Conservation (phyloP, 2,888 invertebrate genomes). For the Drosophila tripunctata region DNA sequence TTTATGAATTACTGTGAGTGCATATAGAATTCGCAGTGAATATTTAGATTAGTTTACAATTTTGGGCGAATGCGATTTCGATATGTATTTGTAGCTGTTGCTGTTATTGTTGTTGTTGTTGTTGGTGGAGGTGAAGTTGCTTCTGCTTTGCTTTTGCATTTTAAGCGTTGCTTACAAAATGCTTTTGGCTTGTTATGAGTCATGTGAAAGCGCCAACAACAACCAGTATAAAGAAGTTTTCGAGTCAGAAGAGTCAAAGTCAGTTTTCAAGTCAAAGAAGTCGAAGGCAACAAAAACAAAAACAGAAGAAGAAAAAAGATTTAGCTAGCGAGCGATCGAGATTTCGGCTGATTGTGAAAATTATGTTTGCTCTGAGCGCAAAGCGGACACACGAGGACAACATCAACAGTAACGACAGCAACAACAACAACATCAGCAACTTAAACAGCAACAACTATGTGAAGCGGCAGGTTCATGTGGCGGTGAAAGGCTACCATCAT, state of each 20-base stretch:
- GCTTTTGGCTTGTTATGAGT: conserved; percentile 77
- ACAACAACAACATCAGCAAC: conserved; percentile 39
- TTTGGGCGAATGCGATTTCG: conserved; percentile 54
- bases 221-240: conserved; percentile 29
- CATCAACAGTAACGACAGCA: conserved; percentile 22
- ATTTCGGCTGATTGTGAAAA: conserved; percentile 73
- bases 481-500: conserved; percentile 80
- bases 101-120: conserved; percentile 9
- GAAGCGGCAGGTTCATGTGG: conserved; percentile 72
- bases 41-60: background rate
- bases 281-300: conserved; percentile 26
- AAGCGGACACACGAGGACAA: conserved; percentile 66
- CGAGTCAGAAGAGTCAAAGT: conserved; percentile 28
- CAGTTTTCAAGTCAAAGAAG: conserved; percentile 35
- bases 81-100: conserved; percentile 50
- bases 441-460: conserved; percentile 20
- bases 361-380: conserved; percentile 75
- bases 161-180: conserved; percentile 61
- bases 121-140: conserved; percentile 19
- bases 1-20: conserved; percentile 2
- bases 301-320: too few relatives aligned
- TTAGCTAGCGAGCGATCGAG: conserved; percentile 48
- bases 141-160: conserved; percentile 65
- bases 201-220: conserved; percentile 73
- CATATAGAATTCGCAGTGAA: conserved; percentile 5